phyloP scores from a whole-genome alignment of 92 coral and sea anemone species.

The Nematostella vectensis region DNA sequence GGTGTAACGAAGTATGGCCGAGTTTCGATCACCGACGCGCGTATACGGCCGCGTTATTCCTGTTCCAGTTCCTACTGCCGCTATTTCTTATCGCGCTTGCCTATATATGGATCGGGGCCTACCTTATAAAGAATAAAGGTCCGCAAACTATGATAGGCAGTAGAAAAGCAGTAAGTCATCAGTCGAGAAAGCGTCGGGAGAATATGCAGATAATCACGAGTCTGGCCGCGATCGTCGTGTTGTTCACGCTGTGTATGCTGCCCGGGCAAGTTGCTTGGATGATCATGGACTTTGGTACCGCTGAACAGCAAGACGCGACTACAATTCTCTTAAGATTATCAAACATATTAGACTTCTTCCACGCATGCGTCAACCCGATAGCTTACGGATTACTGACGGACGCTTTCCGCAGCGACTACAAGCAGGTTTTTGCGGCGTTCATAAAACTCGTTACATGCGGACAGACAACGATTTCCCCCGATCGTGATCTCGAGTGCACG shows the following conservation, averaged over 20 bases:
- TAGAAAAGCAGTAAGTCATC: slow-evolving; percentile 3
- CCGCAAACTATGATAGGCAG: slow-evolving; percentile 30
- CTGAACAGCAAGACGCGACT: slow-evolving; percentile 6
- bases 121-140: slow-evolving; percentile 21
- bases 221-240: slow-evolving; percentile 49
- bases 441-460: slow-evolving; percentile 11
- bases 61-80: slow-evolving; percentile 58
- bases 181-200: slow-evolving; percentile 35
- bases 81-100: slow-evolving; percentile 47
- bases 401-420: slow-evolving; percentile 61
- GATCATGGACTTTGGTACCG: slow-evolving; percentile 50
- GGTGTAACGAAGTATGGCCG: slow-evolving; percentile 53
- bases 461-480: slow-evolving; percentile 13
- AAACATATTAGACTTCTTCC: slow-evolving; percentile 47
- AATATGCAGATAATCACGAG: slow-evolving; percentile 62
- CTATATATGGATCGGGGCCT: slow-evolving; percentile 44
- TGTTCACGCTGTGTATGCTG: slow-evolving; percentile 56
- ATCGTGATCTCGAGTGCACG: background rate
- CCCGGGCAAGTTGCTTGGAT: slow-evolving; percentile 82
- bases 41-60: slow-evolving; percentile 49
- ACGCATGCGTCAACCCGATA: slow-evolving; percentile 70
- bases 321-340: slow-evolving; percentile 29
- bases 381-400: slow-evolving; percentile 63
- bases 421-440: background rate
- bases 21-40: slow-evolving; percentile 24